phyloP scores from a whole-genome alignment of 2,888 invertebrate genomes.

The Leptinotarsa juncta region DNA sequence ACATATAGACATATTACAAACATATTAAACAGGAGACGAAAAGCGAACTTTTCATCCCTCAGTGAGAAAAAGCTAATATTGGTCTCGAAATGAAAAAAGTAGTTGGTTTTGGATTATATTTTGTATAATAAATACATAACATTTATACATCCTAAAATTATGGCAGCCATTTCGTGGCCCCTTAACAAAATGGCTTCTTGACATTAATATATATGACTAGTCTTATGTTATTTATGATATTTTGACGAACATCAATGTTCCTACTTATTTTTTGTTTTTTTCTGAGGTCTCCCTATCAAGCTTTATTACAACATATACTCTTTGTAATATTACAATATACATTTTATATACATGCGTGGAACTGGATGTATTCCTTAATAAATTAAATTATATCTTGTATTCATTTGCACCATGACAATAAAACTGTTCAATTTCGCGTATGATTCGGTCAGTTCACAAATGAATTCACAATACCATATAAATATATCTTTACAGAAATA shows the following conservation, averaged over 20 bases:
- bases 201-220: constrained; percentile 59
- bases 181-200: constrained; percentile 55
- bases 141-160: constrained; percentile 62
- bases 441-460: neutral
- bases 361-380: constrained; percentile 21
- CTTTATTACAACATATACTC: constrained; percentile 52
- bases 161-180: constrained; percentile 53
- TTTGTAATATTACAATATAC: constrained; percentile 49
- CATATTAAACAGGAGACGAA: no score
- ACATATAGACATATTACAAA: no score
- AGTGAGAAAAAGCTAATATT: neutral
- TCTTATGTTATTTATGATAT: constrained; percentile 57
- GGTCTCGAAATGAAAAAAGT: constrained; percentile 21
- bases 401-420: constrained; percentile 3
- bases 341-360: constrained; percentile 52
- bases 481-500: neutral
- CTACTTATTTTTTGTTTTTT: constrained; percentile 45
- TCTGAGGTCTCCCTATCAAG: constrained; percentile 43
- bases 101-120: constrained; percentile 57
- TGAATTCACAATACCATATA: constrained; percentile 4
- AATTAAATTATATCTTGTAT: constrained; percentile 29
- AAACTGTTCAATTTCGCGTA: neutral
- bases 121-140: constrained; percentile 66
- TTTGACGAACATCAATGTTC: constrained; percentile 47
- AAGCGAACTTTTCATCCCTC: no score